Conservation (phyloP, 2,113 vertebrate species). For the Anoplopoma fimbria region DNA sequence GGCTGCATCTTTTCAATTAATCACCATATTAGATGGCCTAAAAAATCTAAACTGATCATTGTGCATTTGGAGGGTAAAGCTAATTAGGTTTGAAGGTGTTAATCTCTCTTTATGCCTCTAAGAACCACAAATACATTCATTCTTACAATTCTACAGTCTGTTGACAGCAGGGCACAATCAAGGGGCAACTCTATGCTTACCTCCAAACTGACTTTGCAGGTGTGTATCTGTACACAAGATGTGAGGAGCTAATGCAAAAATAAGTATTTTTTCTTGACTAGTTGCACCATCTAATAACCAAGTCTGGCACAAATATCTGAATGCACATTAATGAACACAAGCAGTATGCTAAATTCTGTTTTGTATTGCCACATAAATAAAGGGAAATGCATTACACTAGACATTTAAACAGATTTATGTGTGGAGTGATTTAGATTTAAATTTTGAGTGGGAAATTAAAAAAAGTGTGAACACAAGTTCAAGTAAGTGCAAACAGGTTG, state of each 20-base stretch:
- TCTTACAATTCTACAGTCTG: not conserved
- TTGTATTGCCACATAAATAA: not conserved
- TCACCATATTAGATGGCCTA: conserved; percentile 15
- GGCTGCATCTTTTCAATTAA: conserved; percentile 15
- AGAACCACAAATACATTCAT: not conserved
- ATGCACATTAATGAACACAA: not conserved
- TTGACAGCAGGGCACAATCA: not conserved
- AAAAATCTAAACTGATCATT: conserved; percentile 19
- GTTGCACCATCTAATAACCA: not conserved
- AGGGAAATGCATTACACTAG: not conserved
- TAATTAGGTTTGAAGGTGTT: conserved; percentile 25
- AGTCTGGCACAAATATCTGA: not conserved
- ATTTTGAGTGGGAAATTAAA: conserved; percentile 16
- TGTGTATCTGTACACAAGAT: not conserved
- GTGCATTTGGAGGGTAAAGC: conserved; percentile 15
- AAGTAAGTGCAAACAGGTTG: conserved; percentile 45
- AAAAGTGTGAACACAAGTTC: conserved; percentile 14
- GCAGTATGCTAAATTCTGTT: not conserved
- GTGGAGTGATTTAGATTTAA: conserved; percentile 12
- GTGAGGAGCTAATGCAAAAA: not conserved
- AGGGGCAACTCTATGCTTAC: not conserved
- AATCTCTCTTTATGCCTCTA: not conserved
- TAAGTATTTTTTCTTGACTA: not conserved
- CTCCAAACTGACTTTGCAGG: not conserved
- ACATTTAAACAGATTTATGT: not conserved